Evolutionary conservation across 2,797 vertebrate species (phyloP).

Genomic region (Microcaecilia unicolor): DNA sequence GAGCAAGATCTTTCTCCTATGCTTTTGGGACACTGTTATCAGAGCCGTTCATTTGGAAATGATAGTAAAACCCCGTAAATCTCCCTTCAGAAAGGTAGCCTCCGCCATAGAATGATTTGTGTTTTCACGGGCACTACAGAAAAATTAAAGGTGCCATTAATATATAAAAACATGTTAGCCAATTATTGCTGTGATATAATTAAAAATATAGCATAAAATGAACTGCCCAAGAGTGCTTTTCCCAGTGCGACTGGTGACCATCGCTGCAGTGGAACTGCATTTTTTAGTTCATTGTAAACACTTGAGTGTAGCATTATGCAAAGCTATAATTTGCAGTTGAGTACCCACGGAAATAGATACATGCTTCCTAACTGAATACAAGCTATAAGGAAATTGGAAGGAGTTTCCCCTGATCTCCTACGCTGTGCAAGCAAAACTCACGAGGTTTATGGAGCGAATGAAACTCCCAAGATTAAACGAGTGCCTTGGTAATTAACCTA

Average conservation of each 20-base stretch:
- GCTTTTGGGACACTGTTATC: neutral
- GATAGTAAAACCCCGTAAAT: neutral
- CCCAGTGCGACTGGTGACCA: neutral
- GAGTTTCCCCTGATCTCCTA: neutral
- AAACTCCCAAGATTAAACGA: slow-evolving; percentile 13
- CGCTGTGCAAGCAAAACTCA: neutral
- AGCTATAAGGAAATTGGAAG: neutral
- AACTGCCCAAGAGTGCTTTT: neutral
- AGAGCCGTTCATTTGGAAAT: neutral
- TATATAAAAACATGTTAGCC: rapidly evolving
- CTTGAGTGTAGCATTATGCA: neutral
- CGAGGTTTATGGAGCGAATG: slow-evolving; percentile 14
- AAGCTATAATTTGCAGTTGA: neutral
- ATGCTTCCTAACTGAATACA: neutral
- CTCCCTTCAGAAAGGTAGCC: neutral
- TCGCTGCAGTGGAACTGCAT: neutral
- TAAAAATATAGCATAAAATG: neutral
- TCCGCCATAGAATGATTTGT: neutral
- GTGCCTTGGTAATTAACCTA: slow-evolving; percentile 17
- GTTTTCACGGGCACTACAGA: no score
- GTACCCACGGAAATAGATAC: neutral
- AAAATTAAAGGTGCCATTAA: no score
- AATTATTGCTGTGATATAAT: neutral
- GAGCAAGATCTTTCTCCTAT: neutral
- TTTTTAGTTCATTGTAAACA: neutral